Evolutionary conservation across 2,113 vertebrate genomes (phyloP).

Genomic region (Phocoena phocoena): DNA sequence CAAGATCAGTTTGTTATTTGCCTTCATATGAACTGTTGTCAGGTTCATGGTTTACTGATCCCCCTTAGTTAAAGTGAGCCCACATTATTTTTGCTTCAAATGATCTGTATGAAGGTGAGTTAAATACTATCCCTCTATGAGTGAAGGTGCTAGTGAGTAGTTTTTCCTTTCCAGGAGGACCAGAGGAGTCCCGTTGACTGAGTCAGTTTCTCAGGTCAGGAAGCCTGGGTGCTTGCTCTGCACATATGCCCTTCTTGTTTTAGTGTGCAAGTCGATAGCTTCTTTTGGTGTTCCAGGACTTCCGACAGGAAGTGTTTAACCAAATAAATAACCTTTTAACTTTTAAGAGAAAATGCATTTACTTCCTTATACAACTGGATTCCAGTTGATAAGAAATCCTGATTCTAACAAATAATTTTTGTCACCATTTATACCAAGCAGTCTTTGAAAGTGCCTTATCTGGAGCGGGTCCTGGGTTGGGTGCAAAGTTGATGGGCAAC

Average conservation of each 20-base stretch:
- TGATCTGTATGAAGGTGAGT: background rate
- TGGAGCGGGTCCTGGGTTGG: background rate
- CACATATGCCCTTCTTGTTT: background rate
- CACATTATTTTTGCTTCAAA: background rate
- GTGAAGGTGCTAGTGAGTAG: background rate
- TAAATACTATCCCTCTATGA: background rate
- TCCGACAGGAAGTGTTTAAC: slow-evolving; percentile 18
- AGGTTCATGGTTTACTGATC: background rate
- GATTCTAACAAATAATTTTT: slow-evolving; percentile 45
- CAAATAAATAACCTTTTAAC: slow-evolving; percentile 54
- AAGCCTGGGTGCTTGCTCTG: background rate
- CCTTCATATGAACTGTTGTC: background rate
- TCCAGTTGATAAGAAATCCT: slow-evolving; percentile 49
- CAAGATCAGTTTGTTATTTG: background rate
- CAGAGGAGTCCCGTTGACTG: background rate
- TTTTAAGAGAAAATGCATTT: slow-evolving; percentile 53
- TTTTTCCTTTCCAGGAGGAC: background rate
- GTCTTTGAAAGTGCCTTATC: slow-evolving; percentile 28
- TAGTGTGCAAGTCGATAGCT: background rate
- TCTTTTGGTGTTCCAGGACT: background rate
- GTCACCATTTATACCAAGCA: slow-evolving; percentile 22
- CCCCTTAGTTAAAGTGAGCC: background rate
- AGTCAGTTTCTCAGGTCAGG: background rate
- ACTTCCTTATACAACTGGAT: slow-evolving; percentile 20
- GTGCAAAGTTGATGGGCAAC: background rate